phyloP scores from a whole-genome alignment of 1,140 invertebrate species.

The Meloidogyne exigua region DNA sequence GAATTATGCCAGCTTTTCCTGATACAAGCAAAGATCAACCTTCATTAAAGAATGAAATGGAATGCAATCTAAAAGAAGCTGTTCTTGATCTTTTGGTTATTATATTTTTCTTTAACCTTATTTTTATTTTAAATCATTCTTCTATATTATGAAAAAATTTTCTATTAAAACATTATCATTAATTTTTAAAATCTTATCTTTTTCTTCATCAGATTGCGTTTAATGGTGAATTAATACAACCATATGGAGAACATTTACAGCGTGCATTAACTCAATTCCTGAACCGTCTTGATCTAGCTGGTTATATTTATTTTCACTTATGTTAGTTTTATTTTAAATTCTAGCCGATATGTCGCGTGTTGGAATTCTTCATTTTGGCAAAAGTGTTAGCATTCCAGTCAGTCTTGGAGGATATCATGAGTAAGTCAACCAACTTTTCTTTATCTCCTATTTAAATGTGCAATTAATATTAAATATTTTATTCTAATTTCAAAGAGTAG shows the following conservation, averaged over 20 bases:
- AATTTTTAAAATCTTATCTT: background rate
- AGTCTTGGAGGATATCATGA: conserved; percentile 55
- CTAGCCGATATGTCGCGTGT: conserved; percentile 43
- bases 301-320: background rate
- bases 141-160: too few relatives aligned
- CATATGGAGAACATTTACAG: conserved; percentile 12
- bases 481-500: background rate
- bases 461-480: background rate
- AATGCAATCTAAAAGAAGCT: conserved; percentile 31
- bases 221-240: conserved; percentile 28
- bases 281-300: conserved; percentile 19
- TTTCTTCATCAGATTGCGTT: conserved; percentile 6
- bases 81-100: conserved; percentile 33
- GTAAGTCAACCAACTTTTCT: conserved; percentile 11
- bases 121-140: too few relatives aligned
- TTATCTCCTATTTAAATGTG: too few relatives aligned
- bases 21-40: conserved; percentile 5
- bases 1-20: background rate
- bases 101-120: background rate
- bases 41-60: background rate
- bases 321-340: conserved; percentile 34
- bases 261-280: conserved; percentile 18
- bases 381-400: conserved; percentile 47
- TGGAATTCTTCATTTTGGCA: conserved; percentile 45
- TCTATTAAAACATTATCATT: too few relatives aligned